Conservation (phyloP, 2,888 invertebrate species). For the Trichogramma dendrolimi region DNA sequence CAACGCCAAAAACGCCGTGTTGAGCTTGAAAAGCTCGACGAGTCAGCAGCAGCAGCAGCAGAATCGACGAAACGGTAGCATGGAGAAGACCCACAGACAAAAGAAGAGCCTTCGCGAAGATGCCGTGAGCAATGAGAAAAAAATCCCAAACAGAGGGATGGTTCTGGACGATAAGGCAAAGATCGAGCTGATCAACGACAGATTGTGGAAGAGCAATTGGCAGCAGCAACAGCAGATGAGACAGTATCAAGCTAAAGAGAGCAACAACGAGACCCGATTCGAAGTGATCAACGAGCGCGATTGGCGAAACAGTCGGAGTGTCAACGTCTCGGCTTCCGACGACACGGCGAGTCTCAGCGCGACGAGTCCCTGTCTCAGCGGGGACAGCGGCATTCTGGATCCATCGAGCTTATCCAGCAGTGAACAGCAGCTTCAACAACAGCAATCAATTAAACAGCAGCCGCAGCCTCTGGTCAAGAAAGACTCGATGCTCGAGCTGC, state of each 20-base stretch:
- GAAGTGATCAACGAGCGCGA: slow-evolving; percentile 47
- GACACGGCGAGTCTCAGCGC: slow-evolving; percentile 35
- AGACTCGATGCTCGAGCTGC: slow-evolving; percentile 75
- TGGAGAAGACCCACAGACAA: too few relatives aligned
- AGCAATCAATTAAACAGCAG: slow-evolving; percentile 25
- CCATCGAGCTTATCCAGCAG: slow-evolving; percentile 49
- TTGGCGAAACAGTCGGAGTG: slow-evolving; percentile 40
- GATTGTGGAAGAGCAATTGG: slow-evolving; percentile 48
- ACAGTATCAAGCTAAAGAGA: slow-evolving; percentile 24
- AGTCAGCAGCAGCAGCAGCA: too few relatives aligned
- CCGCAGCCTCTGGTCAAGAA: slow-evolving; percentile 39
- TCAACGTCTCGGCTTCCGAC: slow-evolving; percentile 44
- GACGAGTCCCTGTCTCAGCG: slow-evolving; percentile 48
- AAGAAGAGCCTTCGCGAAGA: too few relatives aligned
- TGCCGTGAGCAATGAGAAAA: too few relatives aligned
- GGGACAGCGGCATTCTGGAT: slow-evolving; percentile 47
- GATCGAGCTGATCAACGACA: slow-evolving; percentile 47
- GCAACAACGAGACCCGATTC: slow-evolving; percentile 35
- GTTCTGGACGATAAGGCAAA: slow-evolving; percentile 32
- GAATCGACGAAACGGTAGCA: too few relatives aligned
- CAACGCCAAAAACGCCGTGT: too few relatives aligned
- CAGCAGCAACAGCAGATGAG: slow-evolving; percentile 31
- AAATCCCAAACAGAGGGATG: too few relatives aligned
- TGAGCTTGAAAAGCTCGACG: too few relatives aligned
- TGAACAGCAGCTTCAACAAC: slow-evolving; percentile 3